phyloP scores from a whole-genome alignment of 1,140 invertebrate genomes.

The Drosophila athabasca region DNA sequence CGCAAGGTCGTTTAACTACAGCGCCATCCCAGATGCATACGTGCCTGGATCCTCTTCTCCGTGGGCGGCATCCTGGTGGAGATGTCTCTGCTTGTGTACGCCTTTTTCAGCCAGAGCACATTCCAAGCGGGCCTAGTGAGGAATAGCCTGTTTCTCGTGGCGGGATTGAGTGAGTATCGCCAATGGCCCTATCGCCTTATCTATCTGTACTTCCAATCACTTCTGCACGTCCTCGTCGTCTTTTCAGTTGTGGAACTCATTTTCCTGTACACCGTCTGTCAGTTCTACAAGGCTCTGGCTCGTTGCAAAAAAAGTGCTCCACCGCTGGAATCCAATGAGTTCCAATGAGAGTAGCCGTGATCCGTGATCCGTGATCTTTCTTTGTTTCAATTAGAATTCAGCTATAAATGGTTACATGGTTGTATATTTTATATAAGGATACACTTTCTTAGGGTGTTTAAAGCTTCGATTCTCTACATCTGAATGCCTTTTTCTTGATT shows the following conservation, averaged over 20 bases:
- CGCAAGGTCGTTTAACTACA: slow-evolving; percentile 5
- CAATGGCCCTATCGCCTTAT: too few species aligned
- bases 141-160: slow-evolving; percentile 26
- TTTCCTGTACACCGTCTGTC: slow-evolving; percentile 50
- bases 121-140: slow-evolving; percentile 34
- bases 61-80: slow-evolving; percentile 48
- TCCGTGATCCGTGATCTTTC: too few species aligned
- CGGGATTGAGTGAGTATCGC: slow-evolving; percentile 34
- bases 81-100: slow-evolving; percentile 42
- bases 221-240: neutral
- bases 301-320: neutral
- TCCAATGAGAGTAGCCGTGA: too few species aligned
- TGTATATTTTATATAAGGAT: neutral
- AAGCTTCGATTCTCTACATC: neutral
- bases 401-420: too few species aligned
- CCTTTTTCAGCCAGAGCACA: slow-evolving; percentile 25
- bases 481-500: slow-evolving; percentile 18
- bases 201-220: neutral
- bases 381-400: too few species aligned
- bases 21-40: slow-evolving; percentile 35
- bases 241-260: slow-evolving; percentile 46
- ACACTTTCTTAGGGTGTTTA: slow-evolving; percentile 10
- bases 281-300: slow-evolving; percentile 40
- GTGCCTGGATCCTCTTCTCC: slow-evolving; percentile 60
- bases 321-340: too few species aligned